These are phyloP conservation scores for Myrmecobius fasciatus DNA, from an alignment of 2,113 vertebrate genomes.

Conservation along the genomic window DNA sequence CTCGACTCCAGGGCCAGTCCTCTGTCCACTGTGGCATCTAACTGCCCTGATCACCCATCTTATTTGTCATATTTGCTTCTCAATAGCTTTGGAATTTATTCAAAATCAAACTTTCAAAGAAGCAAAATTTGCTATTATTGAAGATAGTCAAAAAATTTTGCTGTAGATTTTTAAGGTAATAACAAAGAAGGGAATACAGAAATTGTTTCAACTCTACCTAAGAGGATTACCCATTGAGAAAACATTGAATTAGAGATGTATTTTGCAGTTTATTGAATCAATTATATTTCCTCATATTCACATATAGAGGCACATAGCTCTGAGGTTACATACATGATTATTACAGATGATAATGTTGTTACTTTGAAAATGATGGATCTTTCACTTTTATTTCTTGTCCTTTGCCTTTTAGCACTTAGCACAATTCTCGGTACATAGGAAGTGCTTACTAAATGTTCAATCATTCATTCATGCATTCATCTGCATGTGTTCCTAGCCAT, in stretches of 20 bases:
- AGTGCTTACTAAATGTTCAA: background rate
- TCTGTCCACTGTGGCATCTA: no score
- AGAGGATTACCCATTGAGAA: background rate
- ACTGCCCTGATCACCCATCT: no score
- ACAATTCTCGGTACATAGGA: background rate
- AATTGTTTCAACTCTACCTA: background rate
- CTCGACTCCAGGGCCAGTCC: no score
- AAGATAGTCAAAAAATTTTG: background rate
- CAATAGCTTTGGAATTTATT: no score
- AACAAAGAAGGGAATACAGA: background rate
- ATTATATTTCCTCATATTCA: background rate
- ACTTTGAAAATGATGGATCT: background rate
- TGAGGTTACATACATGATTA: background rate
- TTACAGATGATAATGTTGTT: background rate
- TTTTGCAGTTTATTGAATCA: background rate
- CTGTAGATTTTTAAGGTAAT: background rate
- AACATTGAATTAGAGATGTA: background rate
- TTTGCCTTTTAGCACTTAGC: background rate
- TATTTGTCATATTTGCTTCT: no score
- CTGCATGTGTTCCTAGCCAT: background rate
- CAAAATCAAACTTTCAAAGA: no score
- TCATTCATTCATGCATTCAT: background rate
- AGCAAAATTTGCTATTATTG: no score
- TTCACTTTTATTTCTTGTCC: background rate
- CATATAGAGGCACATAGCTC: background rate